Percentiles rank a stretch among this genome's conserved stretches.
phyloP scores from a whole-genome alignment of 2,113 vertebrate genomes.

The Rhinichthys klamathensis region DNA sequence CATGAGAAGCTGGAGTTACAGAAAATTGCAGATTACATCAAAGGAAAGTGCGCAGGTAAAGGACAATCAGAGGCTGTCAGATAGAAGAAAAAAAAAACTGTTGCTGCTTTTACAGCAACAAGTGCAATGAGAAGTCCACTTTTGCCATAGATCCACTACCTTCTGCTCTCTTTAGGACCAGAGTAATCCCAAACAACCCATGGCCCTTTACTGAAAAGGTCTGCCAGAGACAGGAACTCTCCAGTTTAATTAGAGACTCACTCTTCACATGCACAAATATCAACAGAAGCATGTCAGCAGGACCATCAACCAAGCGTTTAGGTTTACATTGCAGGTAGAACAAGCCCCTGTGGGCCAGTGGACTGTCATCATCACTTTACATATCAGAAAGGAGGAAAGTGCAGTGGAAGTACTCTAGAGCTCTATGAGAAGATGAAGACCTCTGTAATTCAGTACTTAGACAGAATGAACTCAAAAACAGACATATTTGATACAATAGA shows the following conservation, averaged over 20 bases:
- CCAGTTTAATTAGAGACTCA: constrained; percentile 65
- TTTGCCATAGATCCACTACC: neutral
- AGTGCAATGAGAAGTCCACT: neutral
- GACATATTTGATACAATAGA: neutral
- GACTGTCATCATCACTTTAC: neutral
- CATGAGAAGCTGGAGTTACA: neutral
- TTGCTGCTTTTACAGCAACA: neutral
- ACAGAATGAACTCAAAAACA: neutral
- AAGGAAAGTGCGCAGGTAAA: neutral
- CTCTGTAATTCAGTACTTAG: neutral
- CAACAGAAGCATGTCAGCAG: constrained; percentile 45
- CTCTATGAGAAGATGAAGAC: neutral
- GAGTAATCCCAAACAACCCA: constrained; percentile 69
- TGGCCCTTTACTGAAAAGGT: constrained; percentile 39
- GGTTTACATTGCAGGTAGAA: constrained; percentile 32
- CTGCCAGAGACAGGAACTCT: constrained; percentile 58
- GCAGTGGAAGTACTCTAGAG: neutral
- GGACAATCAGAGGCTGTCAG: constrained; percentile 30
- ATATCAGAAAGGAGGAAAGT: constrained; percentile 5
- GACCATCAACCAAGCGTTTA: constrained; percentile 3
- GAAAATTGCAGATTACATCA: constrained; percentile 19
- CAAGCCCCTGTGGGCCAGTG: neutral
- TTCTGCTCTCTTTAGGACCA: neutral
- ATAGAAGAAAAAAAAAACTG: neutral
- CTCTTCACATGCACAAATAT: constrained; percentile 59